Base-by-base conservation (phyloP, 2,797 vertebrate species). In the Liparis tanakae region DNA sequence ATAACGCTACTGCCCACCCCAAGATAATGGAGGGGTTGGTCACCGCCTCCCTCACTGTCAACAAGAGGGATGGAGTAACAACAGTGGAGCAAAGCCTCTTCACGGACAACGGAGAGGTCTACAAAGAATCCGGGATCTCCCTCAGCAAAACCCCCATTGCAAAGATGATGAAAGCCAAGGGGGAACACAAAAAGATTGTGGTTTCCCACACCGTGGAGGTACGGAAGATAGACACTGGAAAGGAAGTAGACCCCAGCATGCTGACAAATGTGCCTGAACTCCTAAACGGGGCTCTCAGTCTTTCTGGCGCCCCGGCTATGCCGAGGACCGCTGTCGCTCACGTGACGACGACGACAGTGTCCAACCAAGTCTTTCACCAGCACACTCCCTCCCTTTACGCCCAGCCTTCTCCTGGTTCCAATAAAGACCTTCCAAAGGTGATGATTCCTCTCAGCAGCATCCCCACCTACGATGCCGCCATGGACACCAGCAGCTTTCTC, bases 391-490 rank as follows among this genome's bases (percentile, higher is more conserved):
- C 92, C 85, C 87, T 92, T 84, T 93, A 92, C 68, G 88, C 91
- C 25, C 79, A 86, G 54, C 46, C 94, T 37, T 96, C 94, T 0
- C 93, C 94, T 55, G 85, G 88, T 84, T 90, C 88, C 80, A 93
- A 88, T 87, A 96, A 96, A 89, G 94, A 97, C 88, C 96, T 99
- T 87, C 98, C 98, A 80, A 99, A 98, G 85, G 98, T 99, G 88
- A 98, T 99, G 98, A 99, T 99, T 92, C 98, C 98, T 2, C 90
- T 99, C 65, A 99, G 98, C 94, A 99, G 98, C 93, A 99, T 99
- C 93, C 98, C 98, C 22, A 97, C 97, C 0, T 99, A 99, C 64
- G 95, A 97, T 9, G 96, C 96, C 0, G 95, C 97, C 86, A 99
- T 99, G 98, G 98, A 99, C 91, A 96, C 97, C 86, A 98, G 97